Evolutionary conservation across 2,797 vertebrate genomes (phyloP), one percentile per base, ranked within the genome.

Genomic region (Tragelaphus eurycerus): DNA sequence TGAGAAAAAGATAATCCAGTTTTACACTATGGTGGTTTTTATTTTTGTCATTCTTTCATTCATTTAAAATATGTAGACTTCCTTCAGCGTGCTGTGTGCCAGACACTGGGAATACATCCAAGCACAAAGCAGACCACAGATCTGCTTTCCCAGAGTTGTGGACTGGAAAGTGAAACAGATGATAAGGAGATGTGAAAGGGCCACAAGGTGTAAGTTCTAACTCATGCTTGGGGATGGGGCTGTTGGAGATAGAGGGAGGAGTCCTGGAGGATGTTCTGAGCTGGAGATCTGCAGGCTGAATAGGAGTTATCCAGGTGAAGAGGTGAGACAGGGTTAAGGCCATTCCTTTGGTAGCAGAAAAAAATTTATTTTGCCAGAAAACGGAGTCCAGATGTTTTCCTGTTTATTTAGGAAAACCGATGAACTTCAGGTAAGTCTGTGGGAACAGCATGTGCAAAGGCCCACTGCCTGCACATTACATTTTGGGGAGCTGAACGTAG

Each of bases 381-480:
- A 98, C 91, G 93, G 91, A 98, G 83, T 91, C 95, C 96, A 98
- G 94, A 95, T 98, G 95, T 86, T 98, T 98, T 97, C 89, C 96
- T 95, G 15, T 96, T 97, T 98, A 87, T 88, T 93, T 96, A 96
- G 97, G 89, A 94, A 25, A 96, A 76, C 60, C 74, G 0, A 8
- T 88, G 0, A 52, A 97, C 15, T 8, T 64, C 92, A 97, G 96
- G 90, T 97, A 97, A 97, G 89, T 31, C 34, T 52, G 15, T 59
- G 82, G 78, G 9, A 60, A 50, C 7, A 48, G 67, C 3, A 16
- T 38, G 15, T 79, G n/a, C 29, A 59, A 86, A 96, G 87, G 31
- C 48, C 43, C 25, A 50, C n/a, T 71, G 34, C 67, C 67, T 81
- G 17, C 16, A 87, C 3, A 31, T 50, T 29, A 29, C 8, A 29